Base-by-base conservation (phyloP, 2,888 invertebrate genomes). In the Geotrupes spiniger region DNA sequence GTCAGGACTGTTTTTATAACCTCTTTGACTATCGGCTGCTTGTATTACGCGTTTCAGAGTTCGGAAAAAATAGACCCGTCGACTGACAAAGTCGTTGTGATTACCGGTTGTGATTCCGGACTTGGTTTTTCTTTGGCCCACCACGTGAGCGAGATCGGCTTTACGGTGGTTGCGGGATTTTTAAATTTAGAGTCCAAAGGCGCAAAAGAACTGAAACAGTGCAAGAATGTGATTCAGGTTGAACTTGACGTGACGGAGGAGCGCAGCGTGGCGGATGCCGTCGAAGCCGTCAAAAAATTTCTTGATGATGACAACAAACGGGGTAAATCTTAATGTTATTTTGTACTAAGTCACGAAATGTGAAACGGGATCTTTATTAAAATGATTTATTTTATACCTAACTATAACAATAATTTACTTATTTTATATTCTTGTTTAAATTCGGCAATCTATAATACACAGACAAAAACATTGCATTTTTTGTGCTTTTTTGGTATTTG, bases 81-180 rank as follows among this genome's bases (percentile, higher is more conserved):
- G 11, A 56, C 56, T 28, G 61, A 68, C 31, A 68, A 71, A 53
- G 77, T 85, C 2, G 75, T 86, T 28, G 77, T 89, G 11, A 83
- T 92, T 57, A 89, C 89, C 4, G 92, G 92, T 31, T 92, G 92
- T 67, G 92, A 92, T 72, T 87, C 89, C 47, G 92, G 92, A 2
- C 76, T 92, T 10, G 92, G 92, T 45, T 89, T 81, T 72, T 82
- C 84, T 1, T 68, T 87, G 38, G 86, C 87, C 0, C 76, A 82
- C 14, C 78, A 84, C 56, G 72, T 80, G 4, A 77, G 77, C 4
- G 73, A 79, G 3, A 74, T 80, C 60, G 88, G 87, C 0, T 76
- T 89, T 56, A 78, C 82, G 2, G 91, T 92, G 1, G 75, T 93
- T 26, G 92, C 92, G 10, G 87, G 87, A 36, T 87, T 89, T 70